Base-by-base conservation (phyloP, 2,888 invertebrate genomes). In the Drosophila pegasa region DNA sequence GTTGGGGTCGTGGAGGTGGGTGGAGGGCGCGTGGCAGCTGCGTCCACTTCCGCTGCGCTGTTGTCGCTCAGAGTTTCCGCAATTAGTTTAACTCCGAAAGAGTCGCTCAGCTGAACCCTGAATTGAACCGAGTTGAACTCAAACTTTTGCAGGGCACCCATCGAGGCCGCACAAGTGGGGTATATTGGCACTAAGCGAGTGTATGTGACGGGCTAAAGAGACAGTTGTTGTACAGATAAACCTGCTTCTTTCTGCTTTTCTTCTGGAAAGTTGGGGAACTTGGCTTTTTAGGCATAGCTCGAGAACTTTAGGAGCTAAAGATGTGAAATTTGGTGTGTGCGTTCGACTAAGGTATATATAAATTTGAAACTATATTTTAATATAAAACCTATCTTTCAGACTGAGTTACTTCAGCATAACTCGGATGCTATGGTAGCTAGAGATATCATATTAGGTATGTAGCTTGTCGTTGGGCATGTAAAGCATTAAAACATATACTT, bases 11-110 rank as follows among this genome's bases (percentile, higher is more conserved):
- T n/a, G n/a, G n/a, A n/a, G 20, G 16, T 1, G 8, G 12, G 3
- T 12, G 35, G 12, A 10, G 18, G 16, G 52, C n/a, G 18, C 14
- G 22, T 18, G 38, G 43, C 38, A 40, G 18, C 37, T 33, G 29
- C 16, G 37, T 8, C 45, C 38, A 40, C 50, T 65, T 37, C 54
- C 37, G 37, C 38, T 48, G 52, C 38, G n/a, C 37, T 35, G 47
- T 48, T 48, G 68, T 41, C 52, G 41, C 65, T 31, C 20, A 16
- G 33, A 41, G 54, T 54, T 71, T 71, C 71, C 71, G 51, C 74
- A 75, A 75, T 77, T 75, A 62, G 78, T 72, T 74, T 31, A 20
- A 35, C 50, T 50, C 52, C 38, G 2, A 68, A 74, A 41, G 40
- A 69, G 54, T 38, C 27, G 45, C 25, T 40, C 47, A 22, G 29